Evolutionary conservation across 2,888 invertebrate species (phyloP).

Genomic region (Leptinotarsa haldemani): DNA sequence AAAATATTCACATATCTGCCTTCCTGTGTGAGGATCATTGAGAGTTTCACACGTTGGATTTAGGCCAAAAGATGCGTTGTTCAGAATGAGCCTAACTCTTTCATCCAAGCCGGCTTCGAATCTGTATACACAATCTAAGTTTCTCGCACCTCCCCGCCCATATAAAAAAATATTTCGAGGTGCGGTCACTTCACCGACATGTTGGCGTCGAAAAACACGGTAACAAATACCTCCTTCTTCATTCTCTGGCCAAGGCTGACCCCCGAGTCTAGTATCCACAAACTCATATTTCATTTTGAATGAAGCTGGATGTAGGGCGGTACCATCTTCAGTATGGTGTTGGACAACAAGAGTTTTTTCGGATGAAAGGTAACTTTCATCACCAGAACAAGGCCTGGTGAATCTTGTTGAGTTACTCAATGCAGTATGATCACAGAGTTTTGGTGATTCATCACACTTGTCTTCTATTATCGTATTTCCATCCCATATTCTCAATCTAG

Average conservation of each 20-base stretch:
- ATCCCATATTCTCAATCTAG: conserved; percentile 80
- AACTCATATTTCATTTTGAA: conserved; percentile 85
- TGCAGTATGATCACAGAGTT: conserved; percentile 84
- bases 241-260: conserved; percentile 69
- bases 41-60: conserved; percentile 76
- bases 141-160: conserved; percentile 83
- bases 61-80: conserved; percentile 80
- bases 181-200: conserved; percentile 73
- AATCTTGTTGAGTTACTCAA: conserved; percentile 78
- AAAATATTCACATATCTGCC: conserved; percentile 70
- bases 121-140: conserved; percentile 82
- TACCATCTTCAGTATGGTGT: conserved; percentile 76
- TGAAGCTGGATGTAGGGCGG: conserved; percentile 82
- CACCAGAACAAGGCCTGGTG: conserved; percentile 81
- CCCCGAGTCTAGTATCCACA: conserved; percentile 77
- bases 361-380: conserved; percentile 81
- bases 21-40: conserved; percentile 78
- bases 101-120: conserved; percentile 68
- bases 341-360: conserved; percentile 67
- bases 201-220: conserved; percentile 74
- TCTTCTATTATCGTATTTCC: conserved; percentile 76
- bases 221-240: conserved; percentile 67
- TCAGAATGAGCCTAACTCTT: conserved; percentile 74
- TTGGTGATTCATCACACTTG: conserved; percentile 83
- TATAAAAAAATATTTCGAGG: conserved; percentile 84